Conservation (phyloP, 2,888 invertebrate genomes). For the Tortricodes alternella region DNA sequence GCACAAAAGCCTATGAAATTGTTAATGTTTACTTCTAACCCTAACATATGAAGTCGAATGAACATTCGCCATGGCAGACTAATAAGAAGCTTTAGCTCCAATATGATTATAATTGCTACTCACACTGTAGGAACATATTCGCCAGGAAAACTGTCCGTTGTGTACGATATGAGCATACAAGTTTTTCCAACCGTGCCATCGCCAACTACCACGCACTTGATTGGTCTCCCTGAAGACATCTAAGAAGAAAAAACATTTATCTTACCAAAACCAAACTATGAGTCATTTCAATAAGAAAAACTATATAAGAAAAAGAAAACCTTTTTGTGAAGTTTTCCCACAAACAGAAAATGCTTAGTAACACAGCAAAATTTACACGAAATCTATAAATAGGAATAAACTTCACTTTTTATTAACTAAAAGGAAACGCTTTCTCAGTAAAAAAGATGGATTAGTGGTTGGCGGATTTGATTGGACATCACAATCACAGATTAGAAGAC, state of each 20-base stretch:
- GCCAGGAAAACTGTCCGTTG: slow-evolving; percentile 95
- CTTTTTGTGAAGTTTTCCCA: slow-evolving; percentile 34
- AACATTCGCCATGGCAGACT: neutral
- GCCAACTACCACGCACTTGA: slow-evolving; percentile 96
- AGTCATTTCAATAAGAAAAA: slow-evolving; percentile 64
- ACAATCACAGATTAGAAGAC: neutral
- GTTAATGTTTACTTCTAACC: no score
- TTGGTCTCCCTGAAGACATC: slow-evolving; percentile 96
- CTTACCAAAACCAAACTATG: slow-evolving; percentile 67
- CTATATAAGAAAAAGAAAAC: slow-evolving; percentile 49
- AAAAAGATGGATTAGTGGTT: slow-evolving; percentile 24
- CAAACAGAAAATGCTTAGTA: slow-evolving; percentile 15
- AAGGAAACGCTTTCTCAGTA: slow-evolving; percentile 26
- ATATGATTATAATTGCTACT: slow-evolving; percentile 66
- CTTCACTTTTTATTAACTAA: slow-evolving; percentile 24
- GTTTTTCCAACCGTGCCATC: slow-evolving; percentile 97
- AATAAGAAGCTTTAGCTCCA: slow-evolving; percentile 16
- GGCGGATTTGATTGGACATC: slow-evolving; percentile 7
- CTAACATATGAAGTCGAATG: no score
- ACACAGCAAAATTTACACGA: slow-evolving; percentile 19
- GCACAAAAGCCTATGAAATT: no score
- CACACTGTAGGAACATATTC: slow-evolving; percentile 98
- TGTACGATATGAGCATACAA: slow-evolving; percentile 96
- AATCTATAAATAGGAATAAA: slow-evolving; percentile 30
- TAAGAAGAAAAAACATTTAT: slow-evolving; percentile 53